phyloP scores from a whole-genome alignment of 2,888 invertebrate species.

The Ophion slaviceki region DNA sequence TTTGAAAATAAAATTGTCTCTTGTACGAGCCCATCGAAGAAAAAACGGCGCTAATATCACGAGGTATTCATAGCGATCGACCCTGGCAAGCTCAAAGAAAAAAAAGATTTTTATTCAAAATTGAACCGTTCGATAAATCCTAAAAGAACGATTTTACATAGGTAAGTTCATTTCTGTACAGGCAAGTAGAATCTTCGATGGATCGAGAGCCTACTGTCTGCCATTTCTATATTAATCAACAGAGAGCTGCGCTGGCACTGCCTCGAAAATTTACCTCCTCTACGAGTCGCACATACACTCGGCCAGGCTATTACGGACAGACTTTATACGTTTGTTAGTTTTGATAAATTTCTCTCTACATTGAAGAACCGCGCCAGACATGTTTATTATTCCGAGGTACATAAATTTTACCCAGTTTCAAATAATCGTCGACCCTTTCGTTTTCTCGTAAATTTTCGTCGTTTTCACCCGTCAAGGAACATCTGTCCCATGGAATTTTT shows the following conservation, averaged over 20 bases:
- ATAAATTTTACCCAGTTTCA: conserved; percentile 23
- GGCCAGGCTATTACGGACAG: conserved; percentile 1
- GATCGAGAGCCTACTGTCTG: conserved; percentile 5
- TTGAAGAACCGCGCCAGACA: conserved; percentile 18
- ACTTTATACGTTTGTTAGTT: conserved; percentile 17
- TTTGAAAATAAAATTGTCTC: neutral
- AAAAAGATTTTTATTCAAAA: neutral
- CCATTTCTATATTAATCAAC: conserved; percentile 42
- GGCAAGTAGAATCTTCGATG: neutral
- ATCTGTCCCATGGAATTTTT: neutral
- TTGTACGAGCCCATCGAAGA: neutral
- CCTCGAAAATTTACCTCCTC: conserved; percentile 14
- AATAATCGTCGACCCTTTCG: conserved; percentile 3
- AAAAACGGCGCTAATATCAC: neutral
- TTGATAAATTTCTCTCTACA: conserved; percentile 45
- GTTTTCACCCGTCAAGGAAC: neutral
- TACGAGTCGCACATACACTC: neutral
- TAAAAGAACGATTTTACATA: conserved; percentile 23
- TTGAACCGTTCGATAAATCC: neutral
- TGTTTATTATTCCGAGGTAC: conserved; percentile 22
- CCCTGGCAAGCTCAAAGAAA: neutral
- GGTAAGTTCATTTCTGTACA: neutral
- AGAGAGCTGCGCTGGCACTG: conserved; percentile 22
- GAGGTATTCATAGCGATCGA: neutral
- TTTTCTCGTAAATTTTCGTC: neutral